These are phyloP conservation scores for Cephalophus harveyi DNA, from an alignment of 2,113 vertebrate genomes.

Conservation along the genomic window DNA sequence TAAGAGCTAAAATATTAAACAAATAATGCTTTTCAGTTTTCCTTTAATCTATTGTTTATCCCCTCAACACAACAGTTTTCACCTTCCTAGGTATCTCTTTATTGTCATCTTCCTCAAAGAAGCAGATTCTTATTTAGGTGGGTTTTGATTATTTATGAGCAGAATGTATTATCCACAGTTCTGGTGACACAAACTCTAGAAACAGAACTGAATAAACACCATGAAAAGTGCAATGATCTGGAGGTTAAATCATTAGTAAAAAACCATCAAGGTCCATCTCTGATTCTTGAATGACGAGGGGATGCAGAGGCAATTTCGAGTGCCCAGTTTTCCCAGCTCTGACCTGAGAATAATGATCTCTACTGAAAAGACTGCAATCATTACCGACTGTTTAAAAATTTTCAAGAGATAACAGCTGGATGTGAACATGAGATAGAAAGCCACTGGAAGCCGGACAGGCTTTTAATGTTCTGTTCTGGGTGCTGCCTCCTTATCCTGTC, in stretches of 20 bases:
- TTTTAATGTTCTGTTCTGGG: background rate
- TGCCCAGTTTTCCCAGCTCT: constrained; percentile 10
- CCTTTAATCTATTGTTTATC: background rate
- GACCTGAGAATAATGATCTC: background rate
- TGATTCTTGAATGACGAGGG: background rate
- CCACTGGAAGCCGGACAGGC: background rate
- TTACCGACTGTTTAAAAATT: background rate
- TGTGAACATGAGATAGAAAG: background rate
- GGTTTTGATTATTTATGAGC: constrained; percentile 32
- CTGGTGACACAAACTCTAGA: constrained; percentile 26
- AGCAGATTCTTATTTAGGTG: background rate
- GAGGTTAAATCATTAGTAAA: background rate
- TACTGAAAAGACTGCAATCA: constrained; percentile 13
- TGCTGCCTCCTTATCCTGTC: background rate
- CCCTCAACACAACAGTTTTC: background rate
- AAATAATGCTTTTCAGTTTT: constrained; percentile 64
- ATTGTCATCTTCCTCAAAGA: background rate
- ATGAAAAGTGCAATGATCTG: background rate
- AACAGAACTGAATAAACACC: constrained; percentile 19
- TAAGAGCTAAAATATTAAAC: constrained; percentile 72
- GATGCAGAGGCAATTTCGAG: background rate
- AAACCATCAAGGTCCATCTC: background rate
- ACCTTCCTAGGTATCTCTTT: constrained; percentile 43
- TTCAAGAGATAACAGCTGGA: constrained; percentile 1
- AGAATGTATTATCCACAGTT: background rate